These are phyloP conservation scores for Heliconius melpomene DNA, from an alignment of 1,140 invertebrate species.

Conservation along the genomic window DNA sequence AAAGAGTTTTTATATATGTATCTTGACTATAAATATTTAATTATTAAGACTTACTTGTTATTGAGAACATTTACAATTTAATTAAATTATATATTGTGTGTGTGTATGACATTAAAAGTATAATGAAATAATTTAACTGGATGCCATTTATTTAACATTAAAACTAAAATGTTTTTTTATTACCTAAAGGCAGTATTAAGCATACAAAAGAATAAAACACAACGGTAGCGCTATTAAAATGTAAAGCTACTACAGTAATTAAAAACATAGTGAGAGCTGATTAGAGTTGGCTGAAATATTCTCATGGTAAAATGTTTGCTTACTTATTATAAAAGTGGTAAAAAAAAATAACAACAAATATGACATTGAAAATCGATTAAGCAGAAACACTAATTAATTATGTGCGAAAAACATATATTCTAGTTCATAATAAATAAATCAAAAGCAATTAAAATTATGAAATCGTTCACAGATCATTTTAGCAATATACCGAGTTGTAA, in stretches of 20 bases:
- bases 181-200: not conserved
- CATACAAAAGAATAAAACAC: constrained; percentile 6
- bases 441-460: not conserved
- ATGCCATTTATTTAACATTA: not conserved
- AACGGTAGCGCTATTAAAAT: not conserved
- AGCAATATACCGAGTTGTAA: not conserved
- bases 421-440: not conserved
- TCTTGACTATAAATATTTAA: not conserved
- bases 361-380: not conserved
- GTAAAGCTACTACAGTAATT: constrained; percentile 15
- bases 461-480: not conserved
- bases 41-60: no score
- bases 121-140: not conserved
- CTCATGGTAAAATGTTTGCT: not conserved
- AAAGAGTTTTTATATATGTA: not conserved
- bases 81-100: not conserved
- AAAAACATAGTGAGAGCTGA: constrained; percentile 11
- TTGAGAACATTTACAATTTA: no score
- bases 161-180: not conserved
- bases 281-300: not conserved
- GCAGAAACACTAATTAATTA: not conserved
- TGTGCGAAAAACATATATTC: not conserved
- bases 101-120: constrained; percentile 17
- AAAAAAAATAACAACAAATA: not conserved
- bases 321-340: not conserved